phyloP scores from a whole-genome alignment of 2,797 vertebrate genomes.

The Simalia tracyae region DNA sequence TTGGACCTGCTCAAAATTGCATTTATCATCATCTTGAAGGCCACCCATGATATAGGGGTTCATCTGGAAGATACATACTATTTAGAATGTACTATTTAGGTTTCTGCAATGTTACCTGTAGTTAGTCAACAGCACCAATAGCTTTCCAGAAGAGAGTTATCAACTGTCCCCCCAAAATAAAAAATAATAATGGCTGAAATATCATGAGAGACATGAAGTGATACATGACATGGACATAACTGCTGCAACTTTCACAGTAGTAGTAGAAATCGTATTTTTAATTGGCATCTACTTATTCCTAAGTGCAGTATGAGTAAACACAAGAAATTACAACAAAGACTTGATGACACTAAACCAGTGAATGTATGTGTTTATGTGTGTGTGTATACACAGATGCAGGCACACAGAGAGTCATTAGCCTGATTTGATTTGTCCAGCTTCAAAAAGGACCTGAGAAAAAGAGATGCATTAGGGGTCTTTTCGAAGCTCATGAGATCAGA shows the following conservation, averaged over 20 bases:
- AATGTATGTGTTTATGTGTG: background rate
- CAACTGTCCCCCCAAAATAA: background rate
- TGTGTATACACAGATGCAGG: background rate
- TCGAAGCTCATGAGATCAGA: background rate
- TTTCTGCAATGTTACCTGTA: background rate
- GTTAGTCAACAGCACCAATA: background rate
- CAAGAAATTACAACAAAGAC: background rate
- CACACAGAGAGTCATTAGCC: background rate
- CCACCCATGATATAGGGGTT: background rate
- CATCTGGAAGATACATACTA: background rate
- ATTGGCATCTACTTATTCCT: background rate
- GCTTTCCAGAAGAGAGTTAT: background rate
- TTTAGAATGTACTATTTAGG: background rate
- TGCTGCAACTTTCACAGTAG: background rate
- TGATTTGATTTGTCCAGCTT: background rate
- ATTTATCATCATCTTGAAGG: background rate
- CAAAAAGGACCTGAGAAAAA: background rate
- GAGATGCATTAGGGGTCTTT: background rate
- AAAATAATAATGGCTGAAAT: background rate
- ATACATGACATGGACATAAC: background rate
- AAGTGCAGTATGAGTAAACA: background rate
- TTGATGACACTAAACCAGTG: background rate
- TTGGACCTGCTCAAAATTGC: background rate
- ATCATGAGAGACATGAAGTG: background rate
- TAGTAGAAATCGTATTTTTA: background rate